Evolutionary conservation across 2,797 vertebrate genomes (phyloP), one percentile per base, ranked within the genome.

Genomic region (Eupleurogrammus muticus): DNA sequence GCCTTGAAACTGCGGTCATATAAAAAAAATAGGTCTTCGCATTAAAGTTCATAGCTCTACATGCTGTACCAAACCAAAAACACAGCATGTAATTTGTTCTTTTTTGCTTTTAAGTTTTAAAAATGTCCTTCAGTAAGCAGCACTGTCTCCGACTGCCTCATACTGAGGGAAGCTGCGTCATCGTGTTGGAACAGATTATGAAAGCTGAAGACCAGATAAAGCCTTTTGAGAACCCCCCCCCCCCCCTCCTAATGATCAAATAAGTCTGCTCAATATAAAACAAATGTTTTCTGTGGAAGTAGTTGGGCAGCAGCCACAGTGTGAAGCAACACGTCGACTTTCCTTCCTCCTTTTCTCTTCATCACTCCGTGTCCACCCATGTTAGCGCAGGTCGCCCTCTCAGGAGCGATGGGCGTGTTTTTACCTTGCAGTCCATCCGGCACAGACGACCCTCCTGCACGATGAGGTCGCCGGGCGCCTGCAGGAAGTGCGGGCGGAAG

Each of bases 361-460:
- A 44, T 63, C 40, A 48, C 20, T 28, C 28, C 0, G 0, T 14
- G 17, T 36, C 9, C 17, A 16, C 3, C 17, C 19, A 3, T 62
- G 23, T 49, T 54, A 32, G 23, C 17, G 3, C 57, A 53, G 52
- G 55, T 8, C 42, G 0, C 2, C 9, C 38, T 23, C 17, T 38
- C 42, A 51, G 42, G 14, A 51, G 3, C 9, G 2, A 20, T 19
- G 52, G 60, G 24, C 4, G 24, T 52, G 60, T 24, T 32, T 87
- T 92, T 91, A 97, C 98, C 95, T 99, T 99, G 92, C 98, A 99
- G 87, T 99, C 98, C 98, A 99, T 99, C 70, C 98, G 92, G 81
- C 97, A 99, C 4, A 99, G 95, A 38, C 95, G 96, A 21, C 98
- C 97, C 92, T 99, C 98, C 88, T 99, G 97, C 20, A 98, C 95